Evolutionary conservation across 2,888 invertebrate species (phyloP).

Genomic region (Himalopsyche tibetana): DNA sequence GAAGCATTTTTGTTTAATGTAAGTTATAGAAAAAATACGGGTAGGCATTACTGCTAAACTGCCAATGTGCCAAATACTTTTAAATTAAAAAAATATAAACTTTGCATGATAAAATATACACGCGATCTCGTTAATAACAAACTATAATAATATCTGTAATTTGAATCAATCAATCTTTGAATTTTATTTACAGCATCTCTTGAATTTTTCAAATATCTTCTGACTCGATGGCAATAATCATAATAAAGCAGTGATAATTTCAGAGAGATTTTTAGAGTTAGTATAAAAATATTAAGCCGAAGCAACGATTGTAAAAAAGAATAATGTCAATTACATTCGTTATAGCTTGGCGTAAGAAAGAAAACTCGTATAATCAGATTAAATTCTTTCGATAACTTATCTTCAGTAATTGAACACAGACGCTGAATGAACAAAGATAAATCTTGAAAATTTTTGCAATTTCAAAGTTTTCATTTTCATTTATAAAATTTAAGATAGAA

Average conservation of each 20-base stretch:
- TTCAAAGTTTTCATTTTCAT: neutral
- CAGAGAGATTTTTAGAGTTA: neutral
- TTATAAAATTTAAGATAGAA: neutral
- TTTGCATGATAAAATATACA: too few relatives aligned
- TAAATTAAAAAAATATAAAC: too few relatives aligned
- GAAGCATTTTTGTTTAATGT: too few relatives aligned
- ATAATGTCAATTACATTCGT: constrained; percentile 1
- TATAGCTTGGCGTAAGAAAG: neutral
- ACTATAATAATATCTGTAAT: too few relatives aligned
- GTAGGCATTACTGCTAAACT: too few relatives aligned
- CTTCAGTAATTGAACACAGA: constrained; percentile 8
- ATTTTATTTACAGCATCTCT: too few relatives aligned
- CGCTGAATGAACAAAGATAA: constrained; percentile 5
- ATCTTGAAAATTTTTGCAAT: neutral
- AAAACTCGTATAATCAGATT: constrained; percentile 10
- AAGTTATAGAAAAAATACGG: too few relatives aligned
- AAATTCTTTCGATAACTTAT: constrained; percentile 31
- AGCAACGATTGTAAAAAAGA: neutral
- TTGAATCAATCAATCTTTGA: too few relatives aligned
- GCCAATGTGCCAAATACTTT: too few relatives aligned
- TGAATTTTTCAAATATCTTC: too few relatives aligned
- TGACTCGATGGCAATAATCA: too few relatives aligned
- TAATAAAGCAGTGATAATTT: neutral
- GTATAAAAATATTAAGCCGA: constrained; percentile 8
- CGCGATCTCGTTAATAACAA: too few relatives aligned